Percentiles rank a stretch among this genome's conserved stretches.
phyloP scores from a whole-genome alignment of 2,113 vertebrate species.

The Sciurus niger region DNA sequence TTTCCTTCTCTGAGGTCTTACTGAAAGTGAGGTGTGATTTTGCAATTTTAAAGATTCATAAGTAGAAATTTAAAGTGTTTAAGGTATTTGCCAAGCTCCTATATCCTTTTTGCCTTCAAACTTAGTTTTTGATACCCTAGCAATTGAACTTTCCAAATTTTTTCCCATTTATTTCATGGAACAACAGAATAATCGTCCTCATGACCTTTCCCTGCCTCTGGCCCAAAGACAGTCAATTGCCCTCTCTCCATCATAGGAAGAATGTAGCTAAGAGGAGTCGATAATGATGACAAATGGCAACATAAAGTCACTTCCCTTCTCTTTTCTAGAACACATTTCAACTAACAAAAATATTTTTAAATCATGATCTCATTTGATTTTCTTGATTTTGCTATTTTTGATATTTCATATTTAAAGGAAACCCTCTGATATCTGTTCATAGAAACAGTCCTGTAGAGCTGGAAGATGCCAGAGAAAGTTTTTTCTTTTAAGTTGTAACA shows the following conservation, averaged over 20 bases:
- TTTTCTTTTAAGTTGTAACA: neutral
- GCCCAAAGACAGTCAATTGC: neutral
- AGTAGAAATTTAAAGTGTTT: neutral
- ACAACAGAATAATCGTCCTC: neutral
- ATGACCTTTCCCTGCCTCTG: neutral
- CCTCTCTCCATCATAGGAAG: neutral
- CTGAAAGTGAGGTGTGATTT: neutral
- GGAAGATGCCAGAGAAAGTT: neutral
- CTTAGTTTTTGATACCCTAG: slow-evolving; percentile 20
- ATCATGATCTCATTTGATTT: neutral
- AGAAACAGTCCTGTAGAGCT: slow-evolving; percentile 14
- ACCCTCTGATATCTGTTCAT: neutral
- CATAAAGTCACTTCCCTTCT: neutral
- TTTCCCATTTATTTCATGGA: neutral
- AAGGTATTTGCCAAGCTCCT: neutral
- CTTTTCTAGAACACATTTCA: neutral
- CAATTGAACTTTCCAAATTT: neutral
- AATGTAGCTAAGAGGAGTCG: neutral
- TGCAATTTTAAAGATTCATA: neutral
- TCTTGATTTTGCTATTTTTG: slow-evolving; percentile 21
- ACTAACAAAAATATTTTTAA: slow-evolving; percentile 54
- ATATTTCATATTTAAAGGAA: slow-evolving; percentile 55
- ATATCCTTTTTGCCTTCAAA: neutral
- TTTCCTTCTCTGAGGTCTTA: neutral
- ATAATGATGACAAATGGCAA: neutral